These are phyloP conservation scores for Drosophila lacteicornis DNA, from an alignment of 1,140 invertebrate species.

Conservation along the genomic window DNA sequence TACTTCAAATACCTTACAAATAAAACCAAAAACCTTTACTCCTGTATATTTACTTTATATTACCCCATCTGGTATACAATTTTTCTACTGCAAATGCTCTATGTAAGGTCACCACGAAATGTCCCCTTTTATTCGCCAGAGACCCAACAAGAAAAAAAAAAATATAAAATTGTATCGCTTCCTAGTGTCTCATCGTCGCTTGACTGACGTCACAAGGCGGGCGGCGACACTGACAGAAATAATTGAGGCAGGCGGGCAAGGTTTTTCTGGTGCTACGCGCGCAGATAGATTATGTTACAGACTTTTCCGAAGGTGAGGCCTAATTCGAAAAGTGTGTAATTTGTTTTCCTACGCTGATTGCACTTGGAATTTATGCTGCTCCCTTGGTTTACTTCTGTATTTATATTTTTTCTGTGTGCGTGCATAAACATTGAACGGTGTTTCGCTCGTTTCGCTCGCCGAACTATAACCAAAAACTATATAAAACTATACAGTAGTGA, in stretches of 20 bases:
- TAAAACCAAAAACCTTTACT: too few relatives aligned
- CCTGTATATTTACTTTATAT: too few relatives aligned
- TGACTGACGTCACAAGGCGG: constrained; percentile 45
- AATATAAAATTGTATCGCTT: constrained; percentile 16
- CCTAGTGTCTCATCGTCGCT: constrained; percentile 21
- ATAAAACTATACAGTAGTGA: constrained; percentile 21
- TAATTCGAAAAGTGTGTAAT: constrained; percentile 49
- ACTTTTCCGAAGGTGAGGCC: constrained; percentile 50
- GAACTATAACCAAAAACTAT: constrained; percentile 32
- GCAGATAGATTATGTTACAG: constrained; percentile 40
- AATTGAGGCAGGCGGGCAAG: constrained; percentile 27
- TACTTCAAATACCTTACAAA: too few relatives aligned
- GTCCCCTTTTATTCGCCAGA: neutral
- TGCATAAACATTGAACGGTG: constrained; percentile 42
- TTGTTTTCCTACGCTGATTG: constrained; percentile 48
- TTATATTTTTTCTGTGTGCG: constrained; percentile 13
- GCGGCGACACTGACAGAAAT: constrained; percentile 17
- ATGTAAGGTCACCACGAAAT: too few relatives aligned
- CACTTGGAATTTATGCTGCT: constrained; percentile 46
- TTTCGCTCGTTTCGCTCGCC: constrained; percentile 20
- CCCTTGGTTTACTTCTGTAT: constrained; percentile 37
- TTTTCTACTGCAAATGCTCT: too few relatives aligned
- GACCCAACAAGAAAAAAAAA: neutral
- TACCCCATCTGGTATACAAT: too few relatives aligned
- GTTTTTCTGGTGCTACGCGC: constrained; percentile 33